These are phyloP conservation scores for Idaea straminata DNA, from an alignment of 2,888 invertebrate species.

Conservation along the genomic window DNA sequence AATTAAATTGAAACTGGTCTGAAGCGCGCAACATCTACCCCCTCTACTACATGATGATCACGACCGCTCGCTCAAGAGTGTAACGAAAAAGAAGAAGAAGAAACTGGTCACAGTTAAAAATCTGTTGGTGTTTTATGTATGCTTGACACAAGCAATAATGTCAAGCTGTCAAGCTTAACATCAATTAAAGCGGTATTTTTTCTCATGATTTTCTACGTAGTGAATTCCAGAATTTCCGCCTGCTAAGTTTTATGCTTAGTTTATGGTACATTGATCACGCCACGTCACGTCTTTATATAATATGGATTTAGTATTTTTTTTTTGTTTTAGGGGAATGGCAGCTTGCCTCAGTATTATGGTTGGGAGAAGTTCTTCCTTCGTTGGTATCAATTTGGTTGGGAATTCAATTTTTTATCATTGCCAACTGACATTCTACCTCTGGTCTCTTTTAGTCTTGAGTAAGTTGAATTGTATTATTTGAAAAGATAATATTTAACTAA, in stretches of 20 bases:
- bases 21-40: too few relatives aligned
- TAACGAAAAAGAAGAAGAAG: too few relatives aligned
- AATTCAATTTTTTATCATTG: slow-evolving; percentile 65
- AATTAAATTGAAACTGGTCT: not conserved
- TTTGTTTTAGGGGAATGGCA: slow-evolving; percentile 62
- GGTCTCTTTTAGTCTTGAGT: slow-evolving; percentile 67
- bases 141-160: too few relatives aligned
- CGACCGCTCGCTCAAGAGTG: too few relatives aligned
- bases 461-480: slow-evolving; percentile 29
- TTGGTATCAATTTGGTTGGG: slow-evolving; percentile 70
- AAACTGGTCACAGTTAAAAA: too few relatives aligned
- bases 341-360: slow-evolving; percentile 72
- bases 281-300: not conserved
- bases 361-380: slow-evolving; percentile 61
- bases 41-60: too few relatives aligned
- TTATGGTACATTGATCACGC: not conserved
- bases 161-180: too few relatives aligned
- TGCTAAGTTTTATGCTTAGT: not conserved
- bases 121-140: too few relatives aligned
- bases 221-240: too few relatives aligned
- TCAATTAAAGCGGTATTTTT: too few relatives aligned
- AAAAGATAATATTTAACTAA: not conserved
- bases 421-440: slow-evolving; percentile 58
- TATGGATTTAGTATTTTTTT: not conserved
- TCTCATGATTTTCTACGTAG: too few relatives aligned